Evolutionary conservation across 2,113 vertebrate genomes (phyloP).

Genomic region (Excalfactoria chinensis): DNA sequence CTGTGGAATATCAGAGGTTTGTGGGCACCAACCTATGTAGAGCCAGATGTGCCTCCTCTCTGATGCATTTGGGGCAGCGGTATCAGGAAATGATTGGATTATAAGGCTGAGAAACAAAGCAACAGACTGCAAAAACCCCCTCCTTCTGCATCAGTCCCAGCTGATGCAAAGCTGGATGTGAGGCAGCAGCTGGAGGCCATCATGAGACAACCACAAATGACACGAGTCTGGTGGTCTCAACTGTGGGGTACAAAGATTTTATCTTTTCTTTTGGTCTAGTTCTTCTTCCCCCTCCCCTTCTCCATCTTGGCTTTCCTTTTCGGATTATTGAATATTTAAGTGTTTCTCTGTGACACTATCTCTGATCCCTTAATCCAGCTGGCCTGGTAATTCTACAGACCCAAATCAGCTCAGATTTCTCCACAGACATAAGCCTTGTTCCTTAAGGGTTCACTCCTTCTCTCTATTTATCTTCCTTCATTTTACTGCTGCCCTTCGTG

Average conservation of each 20-base stretch:
- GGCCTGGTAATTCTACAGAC: slow-evolving; percentile 71
- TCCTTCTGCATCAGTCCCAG: slow-evolving; percentile 29
- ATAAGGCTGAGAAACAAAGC: slow-evolving; percentile 18
- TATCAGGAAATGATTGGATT: slow-evolving; percentile 36
- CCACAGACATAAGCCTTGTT: slow-evolving; percentile 62
- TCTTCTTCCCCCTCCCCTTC: background rate
- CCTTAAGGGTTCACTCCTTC: slow-evolving; percentile 59
- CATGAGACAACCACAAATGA: background rate
- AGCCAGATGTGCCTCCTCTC: background rate
- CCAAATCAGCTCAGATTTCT: slow-evolving; percentile 74
- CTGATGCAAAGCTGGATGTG: background rate
- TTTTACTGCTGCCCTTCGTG: slow-evolving; percentile 61
- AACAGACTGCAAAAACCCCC: slow-evolving; percentile 5
- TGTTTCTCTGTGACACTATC: slow-evolving; percentile 68
- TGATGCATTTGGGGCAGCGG: background rate
- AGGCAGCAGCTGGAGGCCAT: slow-evolving; percentile 6
- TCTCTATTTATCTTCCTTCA: slow-evolving; percentile 50
- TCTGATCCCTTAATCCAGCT: slow-evolving; percentile 75
- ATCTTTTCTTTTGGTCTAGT: background rate
- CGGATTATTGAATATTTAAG: slow-evolving; percentile 70
- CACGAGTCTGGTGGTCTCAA: background rate
- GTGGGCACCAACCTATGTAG: background rate
- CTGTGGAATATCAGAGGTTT: background rate
- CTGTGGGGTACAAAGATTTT: background rate
- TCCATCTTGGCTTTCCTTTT: slow-evolving; percentile 46